These are phyloP conservation scores for Diplosoma virens DNA, from an alignment of 23 tunicate genomes.

Conservation along the genomic window DNA sequence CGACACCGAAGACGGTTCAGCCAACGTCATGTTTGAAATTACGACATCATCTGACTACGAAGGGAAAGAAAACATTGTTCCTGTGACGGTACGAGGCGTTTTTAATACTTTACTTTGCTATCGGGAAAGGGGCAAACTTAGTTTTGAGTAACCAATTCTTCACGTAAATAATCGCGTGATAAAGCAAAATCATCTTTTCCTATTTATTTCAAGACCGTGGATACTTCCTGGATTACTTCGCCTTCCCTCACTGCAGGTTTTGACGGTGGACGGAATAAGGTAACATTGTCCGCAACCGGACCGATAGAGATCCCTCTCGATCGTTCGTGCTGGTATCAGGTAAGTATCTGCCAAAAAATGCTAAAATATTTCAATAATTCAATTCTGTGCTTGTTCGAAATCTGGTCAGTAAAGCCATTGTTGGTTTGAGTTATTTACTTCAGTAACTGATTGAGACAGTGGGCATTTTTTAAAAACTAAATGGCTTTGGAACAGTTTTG, in stretches of 20 bases:
- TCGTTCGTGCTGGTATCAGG: not conserved
- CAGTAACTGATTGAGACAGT: too few relatives aligned
- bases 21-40: constrained; percentile 30
- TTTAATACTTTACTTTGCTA: too few relatives aligned
- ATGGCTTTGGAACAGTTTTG: too few relatives aligned
- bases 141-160: too few relatives aligned
- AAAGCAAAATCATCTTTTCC: too few relatives aligned
- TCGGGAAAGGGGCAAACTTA: too few relatives aligned
- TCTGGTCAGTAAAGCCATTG: too few relatives aligned
- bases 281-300: not conserved
- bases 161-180: not conserved
- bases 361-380: too few relatives aligned
- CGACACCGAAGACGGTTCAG: constrained; percentile 34
- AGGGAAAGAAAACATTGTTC: constrained; percentile 21
- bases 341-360: too few relatives aligned
- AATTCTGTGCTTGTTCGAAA: too few relatives aligned
- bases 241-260: constrained; percentile 22
- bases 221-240: not conserved
- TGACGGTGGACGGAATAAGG: constrained; percentile 7
- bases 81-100: constrained; percentile 28
- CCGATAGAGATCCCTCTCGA: not conserved
- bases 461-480: too few relatives aligned
- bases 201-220: constrained; percentile 3
- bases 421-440: too few relatives aligned
- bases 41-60: constrained; percentile 43